A percentile compares a stretch with the other conserved stretches of the same genome.
These are phyloP conservation scores for Portevinia maculata DNA, from an alignment of 2,888 invertebrate genomes.

Conservation along the genomic window DNA sequence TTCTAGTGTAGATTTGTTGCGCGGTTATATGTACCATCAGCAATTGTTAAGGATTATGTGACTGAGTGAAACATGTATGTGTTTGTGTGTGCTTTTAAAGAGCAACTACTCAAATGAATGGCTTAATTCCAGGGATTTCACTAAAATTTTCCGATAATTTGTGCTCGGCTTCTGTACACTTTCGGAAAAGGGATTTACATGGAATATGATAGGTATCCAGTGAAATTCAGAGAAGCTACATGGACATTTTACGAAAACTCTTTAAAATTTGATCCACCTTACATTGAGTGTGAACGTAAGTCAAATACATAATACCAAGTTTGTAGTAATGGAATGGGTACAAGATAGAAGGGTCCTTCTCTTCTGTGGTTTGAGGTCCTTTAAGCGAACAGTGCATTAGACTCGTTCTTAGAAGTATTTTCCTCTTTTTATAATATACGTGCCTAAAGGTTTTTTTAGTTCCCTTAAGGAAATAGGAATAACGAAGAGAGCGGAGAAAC, in stretches of 20 bases:
- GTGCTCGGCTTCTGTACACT: background rate
- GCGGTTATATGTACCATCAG: constrained; percentile 17
- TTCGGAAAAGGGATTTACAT: background rate
- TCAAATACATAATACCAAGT: too few species aligned
- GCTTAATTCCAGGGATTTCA: constrained; percentile 43
- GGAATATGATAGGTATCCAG: background rate
- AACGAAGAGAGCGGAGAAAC: too few species aligned
- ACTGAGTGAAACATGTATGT: background rate
- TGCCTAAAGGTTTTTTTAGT: too few species aligned
- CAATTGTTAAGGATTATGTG: constrained; percentile 25
- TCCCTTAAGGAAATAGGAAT: too few species aligned
- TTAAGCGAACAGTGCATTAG: too few species aligned
- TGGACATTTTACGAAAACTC: background rate
- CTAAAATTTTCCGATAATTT: constrained; percentile 12
- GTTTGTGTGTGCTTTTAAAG: constrained; percentile 23
- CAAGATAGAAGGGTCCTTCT: too few species aligned
- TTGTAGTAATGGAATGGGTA: too few species aligned
- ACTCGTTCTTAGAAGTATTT: too few species aligned
- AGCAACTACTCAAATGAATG: constrained; percentile 20
- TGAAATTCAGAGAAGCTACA: background rate
- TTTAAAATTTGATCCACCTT: background rate
- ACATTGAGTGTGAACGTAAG: too few species aligned
- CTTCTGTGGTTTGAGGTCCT: too few species aligned
- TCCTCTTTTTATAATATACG: too few species aligned
- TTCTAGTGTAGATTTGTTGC: constrained; percentile 49